phyloP scores from a whole-genome alignment of 2,888 invertebrate genomes.

The Rhodophaea formosa region DNA sequence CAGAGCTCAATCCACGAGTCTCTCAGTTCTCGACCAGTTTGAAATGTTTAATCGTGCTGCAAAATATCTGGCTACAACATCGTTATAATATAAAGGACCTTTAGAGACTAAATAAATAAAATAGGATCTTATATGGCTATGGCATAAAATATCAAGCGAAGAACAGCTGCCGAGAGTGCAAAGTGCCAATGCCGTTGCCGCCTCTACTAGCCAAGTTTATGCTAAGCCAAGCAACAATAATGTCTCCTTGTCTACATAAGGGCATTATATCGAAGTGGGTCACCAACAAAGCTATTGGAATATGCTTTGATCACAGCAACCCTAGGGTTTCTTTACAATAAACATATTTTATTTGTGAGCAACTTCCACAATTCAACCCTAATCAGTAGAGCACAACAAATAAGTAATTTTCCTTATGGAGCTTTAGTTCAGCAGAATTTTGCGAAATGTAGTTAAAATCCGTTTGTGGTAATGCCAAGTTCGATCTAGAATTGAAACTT shows the following conservation, averaged over 20 bases:
- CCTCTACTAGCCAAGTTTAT: constrained; percentile 2
- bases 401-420: not conserved
- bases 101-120: no score
- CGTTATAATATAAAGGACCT: no score
- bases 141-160: not conserved
- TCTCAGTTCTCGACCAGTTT: no score
- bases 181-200: not conserved
- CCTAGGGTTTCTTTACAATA: constrained; percentile 11
- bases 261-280: constrained; percentile 21
- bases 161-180: not conserved
- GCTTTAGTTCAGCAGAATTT: not conserved
- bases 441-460: not conserved
- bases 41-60: no score
- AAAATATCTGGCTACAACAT: no score
- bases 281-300: constrained; percentile 19
- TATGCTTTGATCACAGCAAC: constrained; percentile 11
- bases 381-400: not conserved
- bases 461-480: not conserved
- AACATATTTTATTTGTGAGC: not conserved
- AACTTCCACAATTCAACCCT: not conserved
- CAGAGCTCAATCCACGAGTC: no score
- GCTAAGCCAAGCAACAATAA: constrained; percentile 3
- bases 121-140: no score
- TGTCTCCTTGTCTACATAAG: constrained; percentile 6
- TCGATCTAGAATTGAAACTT: not conserved